A percentile compares a stretch with the other conserved stretches of the same genome.
These are phyloP conservation scores for Eurytemora carolleeae DNA, from an alignment of 1,140 invertebrate genomes.

Conservation along the genomic window DNA sequence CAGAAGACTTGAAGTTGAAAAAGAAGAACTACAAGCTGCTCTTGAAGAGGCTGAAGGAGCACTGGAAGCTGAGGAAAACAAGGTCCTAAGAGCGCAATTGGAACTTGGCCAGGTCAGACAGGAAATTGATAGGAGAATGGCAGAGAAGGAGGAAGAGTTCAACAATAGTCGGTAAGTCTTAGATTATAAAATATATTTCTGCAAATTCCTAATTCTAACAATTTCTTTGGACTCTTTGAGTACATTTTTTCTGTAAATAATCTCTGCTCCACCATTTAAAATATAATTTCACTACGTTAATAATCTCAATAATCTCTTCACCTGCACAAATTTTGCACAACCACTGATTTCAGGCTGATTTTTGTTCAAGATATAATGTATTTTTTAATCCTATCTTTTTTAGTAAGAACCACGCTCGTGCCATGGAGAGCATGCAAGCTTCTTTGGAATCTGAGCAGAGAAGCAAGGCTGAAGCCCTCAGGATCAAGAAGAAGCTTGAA, in stretches of 20 bases:
- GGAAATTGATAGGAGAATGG: too few species aligned
- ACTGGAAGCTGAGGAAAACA: slow-evolving; percentile 86
- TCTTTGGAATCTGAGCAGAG: slow-evolving; percentile 33
- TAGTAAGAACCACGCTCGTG: slow-evolving; percentile 91
- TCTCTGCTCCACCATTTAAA: too few species aligned
- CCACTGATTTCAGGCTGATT: too few species aligned
- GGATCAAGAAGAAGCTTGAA: too few species aligned
- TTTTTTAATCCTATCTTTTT: slow-evolving; percentile 18
- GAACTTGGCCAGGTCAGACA: slow-evolving; percentile 39
- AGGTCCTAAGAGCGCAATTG: slow-evolving; percentile 35
- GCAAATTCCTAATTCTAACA: slow-evolving; percentile 6
- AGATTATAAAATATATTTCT: slow-evolving; percentile 22
- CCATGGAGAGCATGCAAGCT: slow-evolving; percentile 34
- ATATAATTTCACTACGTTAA: too few species aligned
- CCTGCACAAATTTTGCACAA: too few species aligned
- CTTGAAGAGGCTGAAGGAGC: slow-evolving; percentile 96
- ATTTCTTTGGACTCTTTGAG: too few species aligned
- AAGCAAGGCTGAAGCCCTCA: slow-evolving; percentile 33
- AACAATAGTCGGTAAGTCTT: slow-evolving; percentile 33
- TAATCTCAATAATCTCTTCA: too few species aligned
- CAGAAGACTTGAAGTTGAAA: slow-evolving; percentile 35
- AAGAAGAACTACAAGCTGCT: slow-evolving; percentile 75
- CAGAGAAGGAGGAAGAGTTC: slow-evolving; percentile 46
- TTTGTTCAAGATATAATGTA: too few species aligned
- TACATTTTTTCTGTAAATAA: too few species aligned